Percentiles rank a stretch among this genome's conserved stretches.
These are phyloP conservation scores for Andricus quercusramuli DNA, from an alignment of 2,888 invertebrate species.

Conservation along the genomic window DNA sequence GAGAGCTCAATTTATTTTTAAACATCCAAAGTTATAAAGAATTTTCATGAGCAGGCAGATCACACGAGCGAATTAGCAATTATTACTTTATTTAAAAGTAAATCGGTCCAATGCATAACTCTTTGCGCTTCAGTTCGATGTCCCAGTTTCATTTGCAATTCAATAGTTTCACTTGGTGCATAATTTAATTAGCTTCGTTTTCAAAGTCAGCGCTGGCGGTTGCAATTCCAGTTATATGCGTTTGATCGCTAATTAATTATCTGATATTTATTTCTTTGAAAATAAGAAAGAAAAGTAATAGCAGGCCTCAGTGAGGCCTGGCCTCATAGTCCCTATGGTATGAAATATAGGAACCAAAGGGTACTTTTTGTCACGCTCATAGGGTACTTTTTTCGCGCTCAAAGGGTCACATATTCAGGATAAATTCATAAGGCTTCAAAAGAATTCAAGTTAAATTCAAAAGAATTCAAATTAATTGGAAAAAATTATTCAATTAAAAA, in stretches of 20 bases:
- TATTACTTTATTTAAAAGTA: background rate
- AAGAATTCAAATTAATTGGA: no score
- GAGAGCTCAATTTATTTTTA: background rate
- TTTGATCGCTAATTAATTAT: background rate
- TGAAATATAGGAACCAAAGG: no score
- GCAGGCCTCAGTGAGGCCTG: no score
- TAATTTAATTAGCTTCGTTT: constrained; percentile 1
- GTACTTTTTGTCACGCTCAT: no score
- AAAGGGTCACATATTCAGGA: no score
- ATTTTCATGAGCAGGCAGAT: background rate
- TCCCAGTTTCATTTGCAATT: constrained; percentile 2
- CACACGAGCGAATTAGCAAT: background rate
- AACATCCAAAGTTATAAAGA: background rate
- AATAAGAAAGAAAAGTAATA: background rate
- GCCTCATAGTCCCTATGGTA: no score
- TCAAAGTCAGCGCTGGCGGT: background rate
- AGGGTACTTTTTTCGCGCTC: no score
- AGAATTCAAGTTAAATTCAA: no score
- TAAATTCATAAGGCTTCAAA: no score
- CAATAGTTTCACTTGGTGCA: background rate
- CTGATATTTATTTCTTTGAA: background rate
- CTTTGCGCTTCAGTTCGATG: background rate
- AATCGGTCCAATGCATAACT: background rate
- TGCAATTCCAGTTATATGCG: background rate
- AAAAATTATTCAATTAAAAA: no score